Percentiles rank a stretch among this genome's conserved stretches.
These are phyloP conservation scores for Ornithoptera alexandrae DNA, from an alignment of 2,888 invertebrate genomes.

Conservation along the genomic window DNA sequence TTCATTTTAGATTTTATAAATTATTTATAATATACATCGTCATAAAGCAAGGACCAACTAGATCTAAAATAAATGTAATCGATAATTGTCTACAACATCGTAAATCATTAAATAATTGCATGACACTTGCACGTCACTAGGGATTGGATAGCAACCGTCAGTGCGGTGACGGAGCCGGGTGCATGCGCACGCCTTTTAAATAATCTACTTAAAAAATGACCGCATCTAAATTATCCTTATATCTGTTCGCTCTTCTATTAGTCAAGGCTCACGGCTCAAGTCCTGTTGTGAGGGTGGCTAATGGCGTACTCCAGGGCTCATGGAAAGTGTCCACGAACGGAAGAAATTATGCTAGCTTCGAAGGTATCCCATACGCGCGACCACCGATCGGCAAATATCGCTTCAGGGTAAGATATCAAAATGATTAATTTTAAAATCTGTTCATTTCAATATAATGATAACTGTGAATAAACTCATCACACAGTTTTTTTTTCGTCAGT, in stretches of 20 bases:
- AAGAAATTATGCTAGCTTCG: slow-evolving; percentile 78
- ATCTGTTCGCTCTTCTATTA: slow-evolving; percentile 38
- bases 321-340: slow-evolving; percentile 67
- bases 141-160: slow-evolving; percentile 16
- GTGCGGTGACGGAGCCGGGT: slow-evolving; percentile 32
- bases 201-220: slow-evolving; percentile 42
- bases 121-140: neutral
- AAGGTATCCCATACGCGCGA: slow-evolving; percentile 84
- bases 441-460: neutral
- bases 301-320: slow-evolving; percentile 60
- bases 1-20: too few species aligned
- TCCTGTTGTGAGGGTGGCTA: slow-evolving; percentile 56
- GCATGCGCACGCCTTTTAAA: slow-evolving; percentile 42
- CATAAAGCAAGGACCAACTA: too few species aligned
- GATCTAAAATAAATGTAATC: neutral
- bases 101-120: neutral
- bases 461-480: neutral
- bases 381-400: slow-evolving; percentile 83
- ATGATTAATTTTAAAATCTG: neutral
- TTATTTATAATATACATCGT: too few species aligned
- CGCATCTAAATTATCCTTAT: slow-evolving; percentile 43
- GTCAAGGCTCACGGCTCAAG: slow-evolving; percentile 47
- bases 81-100: neutral
- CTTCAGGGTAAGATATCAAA: slow-evolving; percentile 71
- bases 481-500: too few species aligned